phyloP scores from a whole-genome alignment of 1,140 invertebrate species.

The Cydia pomonella region DNA sequence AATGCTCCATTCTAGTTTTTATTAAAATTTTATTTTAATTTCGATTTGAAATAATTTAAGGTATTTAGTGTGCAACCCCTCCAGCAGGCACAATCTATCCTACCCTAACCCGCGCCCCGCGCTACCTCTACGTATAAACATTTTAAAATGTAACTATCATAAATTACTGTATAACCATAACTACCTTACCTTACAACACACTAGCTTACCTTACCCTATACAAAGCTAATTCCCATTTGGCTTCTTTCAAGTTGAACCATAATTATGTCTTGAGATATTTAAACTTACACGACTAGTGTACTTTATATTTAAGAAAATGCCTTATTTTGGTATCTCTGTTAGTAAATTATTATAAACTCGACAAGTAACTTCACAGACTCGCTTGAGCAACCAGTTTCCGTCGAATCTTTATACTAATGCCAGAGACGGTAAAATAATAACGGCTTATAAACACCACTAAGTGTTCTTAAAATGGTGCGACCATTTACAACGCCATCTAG shows the following conservation, averaged over 20 bases:
- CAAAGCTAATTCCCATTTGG: conserved; percentile 77
- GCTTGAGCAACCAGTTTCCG: conserved; percentile 42
- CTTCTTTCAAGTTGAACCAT: conserved; percentile 80
- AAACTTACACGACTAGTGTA: conserved; percentile 50
- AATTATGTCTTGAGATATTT: conserved; percentile 76
- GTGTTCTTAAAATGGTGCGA: neutral
- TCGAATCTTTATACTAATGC: conserved; percentile 26
- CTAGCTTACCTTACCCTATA: conserved; percentile 52
- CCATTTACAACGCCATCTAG: neutral
- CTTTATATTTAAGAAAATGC: conserved; percentile 65
- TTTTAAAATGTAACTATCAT: conserved; percentile 46
- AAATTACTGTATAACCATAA: conserved; percentile 58
- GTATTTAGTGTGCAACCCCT: neutral
- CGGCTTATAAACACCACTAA: neutral
- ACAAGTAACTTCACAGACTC: conserved; percentile 43
- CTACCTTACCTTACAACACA: conserved; percentile 44
- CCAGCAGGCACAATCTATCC: conserved; percentile 11
- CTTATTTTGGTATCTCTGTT: conserved; percentile 75
- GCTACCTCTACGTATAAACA: conserved; percentile 19
- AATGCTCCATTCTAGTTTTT: no score
- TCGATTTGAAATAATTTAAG: no score
- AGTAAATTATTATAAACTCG: conserved; percentile 61
- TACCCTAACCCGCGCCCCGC: conserved; percentile 13
- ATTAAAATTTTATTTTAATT: no score
- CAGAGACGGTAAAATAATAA: neutral